These are phyloP conservation scores for Isoperla grammatica DNA, from an alignment of 2,888 invertebrate genomes.

Conservation along the genomic window DNA sequence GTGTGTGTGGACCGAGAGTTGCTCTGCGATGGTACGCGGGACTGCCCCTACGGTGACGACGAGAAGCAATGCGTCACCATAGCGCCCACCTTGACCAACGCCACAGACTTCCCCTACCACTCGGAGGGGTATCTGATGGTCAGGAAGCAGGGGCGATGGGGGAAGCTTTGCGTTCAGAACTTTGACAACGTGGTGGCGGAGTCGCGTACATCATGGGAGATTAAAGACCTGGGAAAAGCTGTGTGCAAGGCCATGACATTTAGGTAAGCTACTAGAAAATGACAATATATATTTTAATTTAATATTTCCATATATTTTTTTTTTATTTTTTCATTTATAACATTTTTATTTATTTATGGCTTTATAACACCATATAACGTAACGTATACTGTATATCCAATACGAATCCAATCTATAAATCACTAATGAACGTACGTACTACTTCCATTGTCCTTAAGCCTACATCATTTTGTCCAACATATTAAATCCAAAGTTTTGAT, in stretches of 20 bases:
- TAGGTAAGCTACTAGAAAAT: constrained; percentile 49
- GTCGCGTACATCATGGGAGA: constrained; percentile 55
- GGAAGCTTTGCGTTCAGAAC: constrained; percentile 66
- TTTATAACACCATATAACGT: too few relatives aligned
- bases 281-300: too few relatives aligned
- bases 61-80: constrained; percentile 68
- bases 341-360: too few relatives aligned
- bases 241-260: constrained; percentile 73
- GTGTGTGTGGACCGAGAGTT: constrained; percentile 59
- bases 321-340: too few relatives aligned
- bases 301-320: too few relatives aligned
- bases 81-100: constrained; percentile 50
- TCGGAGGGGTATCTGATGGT: constrained; percentile 67
- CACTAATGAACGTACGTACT: too few relatives aligned
- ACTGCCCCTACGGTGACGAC: constrained; percentile 70
- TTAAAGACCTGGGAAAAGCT: constrained; percentile 66
- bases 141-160: constrained; percentile 69
- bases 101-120: constrained; percentile 56
- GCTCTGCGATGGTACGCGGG: constrained; percentile 65
- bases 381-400: neutral
- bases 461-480: too few relatives aligned
- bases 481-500: too few relatives aligned
- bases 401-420: neutral
- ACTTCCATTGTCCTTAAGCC: too few relatives aligned
- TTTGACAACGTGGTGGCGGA: constrained; percentile 55